These are phyloP conservation scores for Labia minor DNA, from an alignment of 2,888 invertebrate species.

Conservation along the genomic window DNA sequence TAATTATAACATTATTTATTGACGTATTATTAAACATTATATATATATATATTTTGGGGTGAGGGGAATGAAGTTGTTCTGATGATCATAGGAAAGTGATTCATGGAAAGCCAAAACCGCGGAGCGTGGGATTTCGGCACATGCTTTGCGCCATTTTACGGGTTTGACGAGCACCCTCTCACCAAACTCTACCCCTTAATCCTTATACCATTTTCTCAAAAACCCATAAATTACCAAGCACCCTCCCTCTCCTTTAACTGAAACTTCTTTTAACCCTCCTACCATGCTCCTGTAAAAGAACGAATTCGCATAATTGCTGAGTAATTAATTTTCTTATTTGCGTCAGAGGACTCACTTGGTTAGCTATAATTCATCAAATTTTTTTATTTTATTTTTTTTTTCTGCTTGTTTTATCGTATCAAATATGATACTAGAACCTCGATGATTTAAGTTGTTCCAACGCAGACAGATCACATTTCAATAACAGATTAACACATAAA, in stretches of 20 bases:
- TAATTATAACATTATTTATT: too few relatives aligned
- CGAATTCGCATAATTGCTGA: constrained; percentile 13
- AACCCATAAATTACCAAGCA: neutral
- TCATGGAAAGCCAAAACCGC: neutral
- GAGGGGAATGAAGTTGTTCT: too few relatives aligned
- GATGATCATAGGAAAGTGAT: too few relatives aligned
- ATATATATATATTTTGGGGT: too few relatives aligned
- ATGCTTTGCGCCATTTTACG: neutral
- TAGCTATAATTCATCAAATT: constrained; percentile 4
- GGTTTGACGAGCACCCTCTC: neutral
- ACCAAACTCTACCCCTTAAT: neutral
- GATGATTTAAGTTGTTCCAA: neutral
- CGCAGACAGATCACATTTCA: neutral
- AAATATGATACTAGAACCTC: neutral
- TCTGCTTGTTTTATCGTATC: neutral
- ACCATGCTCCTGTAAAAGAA: neutral
- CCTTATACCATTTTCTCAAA: neutral
- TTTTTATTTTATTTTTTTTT: too few relatives aligned
- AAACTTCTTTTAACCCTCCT: neutral
- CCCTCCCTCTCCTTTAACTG: too few relatives aligned
- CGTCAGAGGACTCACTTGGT: neutral
- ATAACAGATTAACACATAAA: neutral
- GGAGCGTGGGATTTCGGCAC: constrained; percentile 1
- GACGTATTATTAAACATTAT: too few relatives aligned
- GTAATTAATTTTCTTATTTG: constrained; percentile 13